Conservation (phyloP, 2,797 vertebrate species). For the Tapirus indicus region DNA sequence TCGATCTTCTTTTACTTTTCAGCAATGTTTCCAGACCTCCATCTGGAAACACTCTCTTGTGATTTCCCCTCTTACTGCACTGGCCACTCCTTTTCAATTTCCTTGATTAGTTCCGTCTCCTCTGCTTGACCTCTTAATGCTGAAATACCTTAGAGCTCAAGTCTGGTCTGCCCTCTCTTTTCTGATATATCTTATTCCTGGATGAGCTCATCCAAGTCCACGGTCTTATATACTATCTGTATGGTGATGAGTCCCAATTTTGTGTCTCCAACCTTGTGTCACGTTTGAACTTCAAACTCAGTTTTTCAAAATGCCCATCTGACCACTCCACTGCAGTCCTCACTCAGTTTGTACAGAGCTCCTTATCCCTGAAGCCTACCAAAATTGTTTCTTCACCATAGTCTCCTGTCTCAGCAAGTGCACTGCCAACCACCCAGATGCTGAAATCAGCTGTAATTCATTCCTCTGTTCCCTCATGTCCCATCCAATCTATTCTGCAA, state of each 20-base stretch:
- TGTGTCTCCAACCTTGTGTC: background rate
- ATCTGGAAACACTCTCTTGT: fast-evolving
- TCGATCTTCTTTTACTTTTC: background rate
- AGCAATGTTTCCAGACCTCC: fast-evolving
- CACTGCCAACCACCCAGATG: fast-evolving
- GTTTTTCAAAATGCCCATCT: background rate
- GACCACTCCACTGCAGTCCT: fast-evolving
- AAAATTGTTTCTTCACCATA: fast-evolving
- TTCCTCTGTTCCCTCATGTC: fast-evolving
- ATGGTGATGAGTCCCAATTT: fast-evolving
- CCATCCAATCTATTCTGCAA: no score
- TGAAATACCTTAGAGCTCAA: background rate
- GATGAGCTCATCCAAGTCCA: background rate
- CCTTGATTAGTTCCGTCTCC: background rate
- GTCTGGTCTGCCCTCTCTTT: background rate
- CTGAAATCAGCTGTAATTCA: background rate
- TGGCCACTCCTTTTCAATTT: fast-evolving
- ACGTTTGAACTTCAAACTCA: background rate
- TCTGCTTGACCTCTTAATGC: background rate
- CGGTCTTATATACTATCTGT: no score
- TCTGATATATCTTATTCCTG: fast-evolving
- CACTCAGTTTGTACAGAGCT: background rate
- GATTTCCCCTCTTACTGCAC: fast-evolving
- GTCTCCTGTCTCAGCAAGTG: background rate
- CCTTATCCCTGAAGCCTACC: fast-evolving